Conservation (phyloP, 2,797 vertebrate genomes). For the Pseudocheirus occidentalis region DNA sequence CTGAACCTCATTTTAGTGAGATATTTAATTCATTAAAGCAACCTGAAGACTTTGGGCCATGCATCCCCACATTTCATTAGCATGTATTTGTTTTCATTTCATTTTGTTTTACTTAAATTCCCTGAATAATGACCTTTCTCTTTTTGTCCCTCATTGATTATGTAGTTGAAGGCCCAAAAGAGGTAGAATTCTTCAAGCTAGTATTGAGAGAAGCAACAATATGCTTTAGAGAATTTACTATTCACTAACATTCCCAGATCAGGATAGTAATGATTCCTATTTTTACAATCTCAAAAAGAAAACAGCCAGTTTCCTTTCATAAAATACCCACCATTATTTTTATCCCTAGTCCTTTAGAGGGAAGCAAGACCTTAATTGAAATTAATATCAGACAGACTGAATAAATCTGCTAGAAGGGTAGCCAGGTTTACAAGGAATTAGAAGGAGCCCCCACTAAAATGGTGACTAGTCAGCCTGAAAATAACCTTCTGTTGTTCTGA, state of each 20-base stretch:
- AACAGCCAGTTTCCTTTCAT: not conserved
- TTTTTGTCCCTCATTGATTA: not conserved
- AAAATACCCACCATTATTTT: not conserved
- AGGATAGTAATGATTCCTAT: not conserved
- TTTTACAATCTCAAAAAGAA: not conserved
- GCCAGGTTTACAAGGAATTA: not conserved
- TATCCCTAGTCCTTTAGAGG: not conserved
- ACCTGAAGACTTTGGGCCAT: not conserved
- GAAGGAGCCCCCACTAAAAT: not conserved
- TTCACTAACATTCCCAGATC: not conserved
- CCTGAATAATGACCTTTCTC: not conserved
- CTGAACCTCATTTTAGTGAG: not conserved
- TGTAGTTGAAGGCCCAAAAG: not conserved
- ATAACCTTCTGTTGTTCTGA: not conserved
- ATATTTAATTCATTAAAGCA: not conserved
- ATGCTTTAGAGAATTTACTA: not conserved
- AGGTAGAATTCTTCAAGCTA: not conserved
- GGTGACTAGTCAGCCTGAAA: not conserved
- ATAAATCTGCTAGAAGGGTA: not conserved
- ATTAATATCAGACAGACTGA: not conserved
- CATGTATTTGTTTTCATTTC: not conserved
- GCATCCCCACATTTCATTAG: no score
- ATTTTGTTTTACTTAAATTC: not conserved
- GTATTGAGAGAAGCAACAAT: not conserved
- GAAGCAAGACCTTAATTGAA: not conserved